Base-by-base conservation (phyloP, 2,888 invertebrate species). In the Candidula unifasciata region DNA sequence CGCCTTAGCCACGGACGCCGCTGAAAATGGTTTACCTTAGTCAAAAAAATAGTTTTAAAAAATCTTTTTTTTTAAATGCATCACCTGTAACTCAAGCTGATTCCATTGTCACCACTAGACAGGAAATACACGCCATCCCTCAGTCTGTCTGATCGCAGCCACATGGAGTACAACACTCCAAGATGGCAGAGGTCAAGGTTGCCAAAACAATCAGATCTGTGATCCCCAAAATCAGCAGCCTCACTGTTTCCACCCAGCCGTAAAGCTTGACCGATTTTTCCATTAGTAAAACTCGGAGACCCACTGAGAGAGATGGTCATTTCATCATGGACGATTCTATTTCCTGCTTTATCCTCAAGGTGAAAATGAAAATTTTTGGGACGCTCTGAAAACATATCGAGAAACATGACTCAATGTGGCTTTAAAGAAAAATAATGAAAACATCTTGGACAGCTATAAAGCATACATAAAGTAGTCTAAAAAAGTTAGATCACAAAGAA, bases 21-120 rank as follows among this genome's bases (percentile, higher is more conserved):
- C n/a, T n/a, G n/a, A n/a, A n/a, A n/a, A n/a, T n/a, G n/a, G n/a
- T n/a, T n/a, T n/a, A n/a, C n/a, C n/a, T n/a, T n/a, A n/a, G n/a
- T n/a, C n/a, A n/a, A n/a, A n/a, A n/a, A n/a, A n/a, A n/a, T n/a
- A n/a, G n/a, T n/a, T n/a, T n/a, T n/a, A n/a, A n/a, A n/a, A n/a
- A n/a, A n/a, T n/a, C n/a, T n/a, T n/a, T n/a, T n/a, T n/a, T n/a
- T n/a, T n/a, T n/a, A n/a, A n/a, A n/a, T n/a, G n/a, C n/a, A 10
- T 68, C 88, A 87, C 27, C 87, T 87, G 83, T 90, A 91, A 52
- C 85, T 87, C 8, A 92, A 57, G 0, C 88, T 88, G 21, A 93
- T 82, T 2, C 93, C 93, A 82, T 91, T 91, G 37, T 88, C 83
- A n/a, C 90, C 92, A 35, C 88, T 90, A 10, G 90, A 90, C 52